Conservation (phyloP, 2,797 vertebrate species). For the Microctenopoma steveboyesi region DNA sequence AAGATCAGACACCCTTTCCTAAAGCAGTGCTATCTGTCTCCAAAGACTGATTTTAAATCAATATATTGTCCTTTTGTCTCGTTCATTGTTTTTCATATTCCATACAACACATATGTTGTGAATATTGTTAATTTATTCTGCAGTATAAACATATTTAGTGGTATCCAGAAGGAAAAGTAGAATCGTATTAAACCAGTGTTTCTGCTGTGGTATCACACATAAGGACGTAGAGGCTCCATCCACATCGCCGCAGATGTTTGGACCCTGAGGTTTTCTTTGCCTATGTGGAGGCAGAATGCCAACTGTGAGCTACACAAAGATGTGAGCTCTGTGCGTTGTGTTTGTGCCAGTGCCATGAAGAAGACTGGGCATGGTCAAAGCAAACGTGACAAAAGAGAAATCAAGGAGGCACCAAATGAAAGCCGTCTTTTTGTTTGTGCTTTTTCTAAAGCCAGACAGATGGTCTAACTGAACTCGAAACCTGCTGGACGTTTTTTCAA, state of each 20-base stretch:
- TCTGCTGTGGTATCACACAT: slow-evolving; percentile 25
- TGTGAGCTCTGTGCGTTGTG: slow-evolving; percentile 19
- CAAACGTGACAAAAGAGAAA: slow-evolving; percentile 66
- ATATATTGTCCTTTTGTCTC: no score
- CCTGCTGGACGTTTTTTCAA: slow-evolving; percentile 1
- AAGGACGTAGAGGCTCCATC: neutral
- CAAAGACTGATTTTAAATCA: no score
- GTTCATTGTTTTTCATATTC: no score
- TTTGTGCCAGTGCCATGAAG: slow-evolving; percentile 22
- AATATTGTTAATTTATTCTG: neutral
- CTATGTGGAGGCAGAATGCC: slow-evolving; percentile 21
- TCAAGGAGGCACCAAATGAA: slow-evolving; percentile 63
- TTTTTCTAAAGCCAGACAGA: slow-evolving; percentile 62
- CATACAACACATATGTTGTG: neutral
- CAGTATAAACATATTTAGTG: no score
- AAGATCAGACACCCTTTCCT: neutral
- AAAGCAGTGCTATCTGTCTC: no score
- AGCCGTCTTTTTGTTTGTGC: slow-evolving; percentile 59
- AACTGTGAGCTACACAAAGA: slow-evolving; percentile 38
- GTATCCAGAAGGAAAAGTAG: neutral
- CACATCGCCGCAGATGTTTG: slow-evolving; percentile 25
- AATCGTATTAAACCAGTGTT: slow-evolving; percentile 31
- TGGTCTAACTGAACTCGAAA: slow-evolving; percentile 62
- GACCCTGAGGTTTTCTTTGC: slow-evolving; percentile 28
- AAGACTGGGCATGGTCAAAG: slow-evolving; percentile 42